Conservation (phyloP, 2,113 vertebrate species). For the Ophthalmolycus amberensis region DNA sequence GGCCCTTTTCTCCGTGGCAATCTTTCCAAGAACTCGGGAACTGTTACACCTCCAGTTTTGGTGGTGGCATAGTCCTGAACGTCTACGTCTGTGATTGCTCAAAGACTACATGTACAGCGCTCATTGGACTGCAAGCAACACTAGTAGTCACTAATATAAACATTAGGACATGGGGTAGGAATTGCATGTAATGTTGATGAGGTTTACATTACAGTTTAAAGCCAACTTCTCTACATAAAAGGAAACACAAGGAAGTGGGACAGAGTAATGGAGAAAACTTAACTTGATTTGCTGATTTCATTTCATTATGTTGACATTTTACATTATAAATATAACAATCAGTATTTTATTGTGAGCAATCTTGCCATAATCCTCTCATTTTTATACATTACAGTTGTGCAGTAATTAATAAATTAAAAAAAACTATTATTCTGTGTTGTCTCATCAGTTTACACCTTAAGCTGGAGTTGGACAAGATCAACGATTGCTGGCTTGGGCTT, state of each 20-base stretch:
- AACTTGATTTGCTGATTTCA: not conserved
- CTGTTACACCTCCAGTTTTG: not conserved
- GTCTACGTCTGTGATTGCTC: not conserved
- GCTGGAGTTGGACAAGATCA: not conserved
- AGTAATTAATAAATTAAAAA: not conserved
- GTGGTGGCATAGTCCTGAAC: not conserved
- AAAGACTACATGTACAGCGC: not conserved
- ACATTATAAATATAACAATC: not conserved
- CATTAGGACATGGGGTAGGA: not conserved
- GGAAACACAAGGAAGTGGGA: not conserved
- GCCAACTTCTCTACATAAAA: not conserved
- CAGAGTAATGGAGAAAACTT: not conserved
- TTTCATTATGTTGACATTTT: not conserved
- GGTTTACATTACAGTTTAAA: not conserved
- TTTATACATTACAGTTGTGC: not conserved
- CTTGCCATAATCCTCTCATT: not conserved
- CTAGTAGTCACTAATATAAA: not conserved
- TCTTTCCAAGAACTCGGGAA: not conserved
- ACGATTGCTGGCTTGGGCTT: not conserved
- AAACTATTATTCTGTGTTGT: not conserved
- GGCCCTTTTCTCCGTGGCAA: conserved; percentile 18
- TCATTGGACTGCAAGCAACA: not conserved
- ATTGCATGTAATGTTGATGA: not conserved
- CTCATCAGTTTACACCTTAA: not conserved
- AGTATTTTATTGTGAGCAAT: not conserved